These are phyloP conservation scores for Tachystola acroxantha DNA, from an alignment of 2,888 invertebrate genomes.

Conservation along the genomic window DNA sequence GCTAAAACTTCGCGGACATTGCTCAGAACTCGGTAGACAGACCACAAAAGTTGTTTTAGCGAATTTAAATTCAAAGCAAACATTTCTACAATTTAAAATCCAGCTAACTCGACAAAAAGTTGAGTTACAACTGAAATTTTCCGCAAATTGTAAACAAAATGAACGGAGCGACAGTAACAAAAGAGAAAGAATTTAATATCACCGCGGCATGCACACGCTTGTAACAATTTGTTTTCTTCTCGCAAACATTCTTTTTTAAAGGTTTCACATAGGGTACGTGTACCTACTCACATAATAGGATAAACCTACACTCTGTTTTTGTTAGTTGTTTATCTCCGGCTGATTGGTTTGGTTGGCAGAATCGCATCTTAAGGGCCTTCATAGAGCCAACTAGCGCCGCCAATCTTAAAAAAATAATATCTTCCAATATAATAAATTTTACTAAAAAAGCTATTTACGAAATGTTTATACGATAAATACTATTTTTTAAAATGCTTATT, in stretches of 20 bases:
- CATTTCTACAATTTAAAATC: conserved; percentile 45
- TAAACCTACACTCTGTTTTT: conserved; percentile 9
- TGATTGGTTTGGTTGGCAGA: conserved; percentile 17
- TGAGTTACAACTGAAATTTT: conserved; percentile 43
- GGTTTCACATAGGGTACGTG: conserved; percentile 43
- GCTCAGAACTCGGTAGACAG: too few species aligned
- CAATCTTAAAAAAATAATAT: too few species aligned
- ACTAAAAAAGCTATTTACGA: too few species aligned
- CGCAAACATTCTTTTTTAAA: conserved; percentile 50
- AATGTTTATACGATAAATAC: too few species aligned
- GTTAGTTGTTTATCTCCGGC: conserved; percentile 27
- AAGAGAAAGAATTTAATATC: conserved; percentile 71
- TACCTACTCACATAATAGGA: too few species aligned
- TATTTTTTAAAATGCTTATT: too few species aligned
- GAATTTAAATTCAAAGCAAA: conserved; percentile 41
- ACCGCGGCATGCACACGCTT: conserved; percentile 52
- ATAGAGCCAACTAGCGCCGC: too few species aligned
- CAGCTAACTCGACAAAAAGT: conserved; percentile 43
- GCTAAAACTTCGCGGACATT: too few species aligned
- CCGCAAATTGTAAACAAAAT: conserved; percentile 56
- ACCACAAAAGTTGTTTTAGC: conserved; percentile 9
- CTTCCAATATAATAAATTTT: too few species aligned
- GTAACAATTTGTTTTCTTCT: conserved; percentile 65
- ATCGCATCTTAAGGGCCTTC: too few species aligned
- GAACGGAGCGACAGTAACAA: conserved; percentile 52